Evolutionary conservation across 2,797 vertebrate genomes (phyloP).

Genomic region (Amphiprion clarkii): DNA sequence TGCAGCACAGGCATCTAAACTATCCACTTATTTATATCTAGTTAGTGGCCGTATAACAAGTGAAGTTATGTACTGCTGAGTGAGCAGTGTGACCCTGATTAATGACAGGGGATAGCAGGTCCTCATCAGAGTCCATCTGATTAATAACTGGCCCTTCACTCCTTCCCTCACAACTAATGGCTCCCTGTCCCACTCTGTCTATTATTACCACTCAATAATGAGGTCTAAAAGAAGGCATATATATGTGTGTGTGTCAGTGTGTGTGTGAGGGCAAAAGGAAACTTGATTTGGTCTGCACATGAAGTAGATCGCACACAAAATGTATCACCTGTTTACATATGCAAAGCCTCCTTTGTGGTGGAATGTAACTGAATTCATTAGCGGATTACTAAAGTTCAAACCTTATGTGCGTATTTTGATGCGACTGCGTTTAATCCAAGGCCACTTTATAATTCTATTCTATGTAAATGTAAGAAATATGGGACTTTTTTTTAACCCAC

Average conservation of each 20-base stretch:
- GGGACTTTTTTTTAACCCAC: too few relatives aligned
- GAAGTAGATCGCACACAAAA: too few relatives aligned
- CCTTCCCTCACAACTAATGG: slow-evolving; percentile 77
- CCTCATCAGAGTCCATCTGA: slow-evolving; percentile 80
- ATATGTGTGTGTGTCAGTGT: slow-evolving; percentile 25
- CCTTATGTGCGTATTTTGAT: too few relatives aligned
- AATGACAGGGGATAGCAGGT: slow-evolving; percentile 71
- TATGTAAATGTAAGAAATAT: too few relatives aligned
- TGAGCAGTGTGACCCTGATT: slow-evolving; percentile 70
- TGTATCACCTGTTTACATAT: background rate
- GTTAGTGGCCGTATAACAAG: slow-evolving; percentile 36
- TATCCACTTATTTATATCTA: slow-evolving; percentile 45
- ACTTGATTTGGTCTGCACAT: background rate
- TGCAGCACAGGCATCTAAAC: slow-evolving; percentile 31
- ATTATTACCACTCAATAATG: slow-evolving; percentile 84
- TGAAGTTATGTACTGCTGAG: slow-evolving; percentile 60
- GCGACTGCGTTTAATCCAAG: too few relatives aligned
- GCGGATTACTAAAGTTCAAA: too few relatives aligned
- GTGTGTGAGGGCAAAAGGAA: background rate
- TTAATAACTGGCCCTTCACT: slow-evolving; percentile 80
- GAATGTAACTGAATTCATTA: background rate
- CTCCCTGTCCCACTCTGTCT: slow-evolving; percentile 73
- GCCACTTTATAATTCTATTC: too few relatives aligned
- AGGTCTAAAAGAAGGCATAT: slow-evolving; percentile 69
- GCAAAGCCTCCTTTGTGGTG: background rate